Percentiles rank a stretch among this genome's conserved stretches.
Conservation (phyloP, 2,113 vertebrate genomes). For the Rhea americana region DNA sequence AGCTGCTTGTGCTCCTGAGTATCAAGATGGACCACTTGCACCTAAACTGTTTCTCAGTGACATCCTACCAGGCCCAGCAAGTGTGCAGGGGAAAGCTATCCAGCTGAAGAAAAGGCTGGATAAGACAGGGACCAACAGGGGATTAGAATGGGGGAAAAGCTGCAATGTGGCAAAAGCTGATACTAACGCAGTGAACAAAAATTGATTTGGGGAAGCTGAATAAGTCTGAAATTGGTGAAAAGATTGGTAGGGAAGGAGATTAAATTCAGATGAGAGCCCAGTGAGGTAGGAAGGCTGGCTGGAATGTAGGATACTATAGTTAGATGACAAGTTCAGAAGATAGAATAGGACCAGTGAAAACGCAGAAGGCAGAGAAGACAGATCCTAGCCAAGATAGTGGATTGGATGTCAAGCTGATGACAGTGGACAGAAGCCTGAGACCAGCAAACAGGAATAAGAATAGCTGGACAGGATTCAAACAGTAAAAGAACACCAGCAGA, state of each 20-base stretch:
- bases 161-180: neutral
- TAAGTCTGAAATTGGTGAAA: neutral
- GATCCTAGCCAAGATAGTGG: neutral
- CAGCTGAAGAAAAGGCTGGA: accelerated
- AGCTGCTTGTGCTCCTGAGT: neutral
- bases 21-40: neutral
- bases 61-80: neutral
- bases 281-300: neutral
- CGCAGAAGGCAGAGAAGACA: neutral
- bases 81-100: neutral
- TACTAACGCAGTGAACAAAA: neutral
- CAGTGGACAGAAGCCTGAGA: neutral
- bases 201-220: neutral
- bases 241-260: neutral
- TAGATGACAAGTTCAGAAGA: neutral
- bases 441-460: neutral
- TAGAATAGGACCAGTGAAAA: neutral
- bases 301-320: neutral
- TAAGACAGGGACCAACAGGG: neutral
- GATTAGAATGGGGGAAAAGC: neutral
- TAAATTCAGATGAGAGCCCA: neutral
- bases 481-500: neutral
- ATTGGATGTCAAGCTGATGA: neutral
- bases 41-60: neutral
- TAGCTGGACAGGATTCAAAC: neutral